Evolutionary conservation across 2,888 invertebrate species (phyloP).

Genomic region (Brachyptera putata): DNA sequence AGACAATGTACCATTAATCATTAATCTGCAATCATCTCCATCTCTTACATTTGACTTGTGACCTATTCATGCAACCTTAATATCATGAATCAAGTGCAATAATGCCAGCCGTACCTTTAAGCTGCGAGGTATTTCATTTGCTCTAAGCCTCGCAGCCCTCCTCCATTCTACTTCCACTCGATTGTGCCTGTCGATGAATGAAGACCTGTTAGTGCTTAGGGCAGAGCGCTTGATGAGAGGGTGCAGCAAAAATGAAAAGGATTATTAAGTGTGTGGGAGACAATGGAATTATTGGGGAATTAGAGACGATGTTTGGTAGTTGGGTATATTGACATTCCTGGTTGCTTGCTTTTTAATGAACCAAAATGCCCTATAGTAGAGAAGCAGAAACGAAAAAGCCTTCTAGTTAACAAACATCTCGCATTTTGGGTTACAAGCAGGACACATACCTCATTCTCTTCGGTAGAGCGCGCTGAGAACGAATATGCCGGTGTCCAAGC

Average conservation of each 20-base stretch:
- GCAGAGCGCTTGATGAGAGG: conserved; percentile 8
- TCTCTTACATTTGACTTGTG: no score
- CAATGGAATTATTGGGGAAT: conserved; percentile 25
- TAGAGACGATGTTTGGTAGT: not conserved
- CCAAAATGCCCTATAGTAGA: no score
- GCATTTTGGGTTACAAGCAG: no score
- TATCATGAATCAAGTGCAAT: conserved; percentile 30
- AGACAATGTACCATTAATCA: no score
- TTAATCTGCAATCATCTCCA: no score
- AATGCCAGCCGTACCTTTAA: conserved; percentile 17
- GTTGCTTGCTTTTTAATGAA: no score
- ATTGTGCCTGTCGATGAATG: conserved; percentile 6
- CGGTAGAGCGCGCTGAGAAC: no score
- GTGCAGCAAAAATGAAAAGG: conserved; percentile 4
- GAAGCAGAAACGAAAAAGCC: no score
- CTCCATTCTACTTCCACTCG: conserved; percentile 11
- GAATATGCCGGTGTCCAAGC: no score
- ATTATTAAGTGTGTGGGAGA: conserved; percentile 25
- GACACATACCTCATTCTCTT: no score
- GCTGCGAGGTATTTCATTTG: conserved; percentile 29
- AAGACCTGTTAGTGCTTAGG: conserved; percentile 6
- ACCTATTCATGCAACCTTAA: conserved; percentile 25
- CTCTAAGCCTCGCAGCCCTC: not conserved
- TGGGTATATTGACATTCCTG: not conserved
- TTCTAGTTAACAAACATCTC: no score